Evolutionary conservation across 2,797 vertebrate species (phyloP).

Genomic region (Propithecus deckenii): DNA sequence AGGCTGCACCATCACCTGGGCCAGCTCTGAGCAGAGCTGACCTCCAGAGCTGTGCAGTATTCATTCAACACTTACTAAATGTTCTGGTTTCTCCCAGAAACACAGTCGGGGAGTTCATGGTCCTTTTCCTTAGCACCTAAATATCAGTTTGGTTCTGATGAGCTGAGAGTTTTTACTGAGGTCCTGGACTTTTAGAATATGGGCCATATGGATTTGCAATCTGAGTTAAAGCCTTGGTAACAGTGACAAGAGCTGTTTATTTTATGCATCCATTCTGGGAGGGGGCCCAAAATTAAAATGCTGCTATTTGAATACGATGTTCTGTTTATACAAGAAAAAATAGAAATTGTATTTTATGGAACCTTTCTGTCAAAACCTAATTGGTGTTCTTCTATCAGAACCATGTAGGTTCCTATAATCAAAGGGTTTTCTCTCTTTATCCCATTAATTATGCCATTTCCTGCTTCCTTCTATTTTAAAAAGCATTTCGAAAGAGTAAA

Average conservation of each 20-base stretch:
- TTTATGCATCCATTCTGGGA: background rate
- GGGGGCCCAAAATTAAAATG: background rate
- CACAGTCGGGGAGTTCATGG: accelerated
- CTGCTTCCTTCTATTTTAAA: background rate
- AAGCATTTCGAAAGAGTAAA: background rate
- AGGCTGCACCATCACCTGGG: background rate
- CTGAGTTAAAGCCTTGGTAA: background rate
- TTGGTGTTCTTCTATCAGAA: background rate
- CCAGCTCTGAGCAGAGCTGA: background rate
- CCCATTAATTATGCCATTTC: background rate
- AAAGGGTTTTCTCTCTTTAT: background rate
- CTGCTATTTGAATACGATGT: background rate
- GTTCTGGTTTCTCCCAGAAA: background rate
- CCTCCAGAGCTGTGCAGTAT: accelerated
- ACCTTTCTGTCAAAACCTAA: background rate
- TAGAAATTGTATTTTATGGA: background rate
- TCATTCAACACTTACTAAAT: background rate
- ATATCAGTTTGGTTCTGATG: background rate
- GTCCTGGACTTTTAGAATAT: background rate
- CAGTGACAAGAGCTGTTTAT: background rate
- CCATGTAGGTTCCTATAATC: background rate
- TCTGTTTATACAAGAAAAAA: background rate
- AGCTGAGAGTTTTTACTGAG: background rate
- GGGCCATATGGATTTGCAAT: background rate
- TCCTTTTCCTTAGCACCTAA: background rate